Percentiles rank a stretch among this genome's conserved stretches.
These are phyloP conservation scores for Amphipyra tragopoginis DNA, from an alignment of 2,888 invertebrate genomes.

Conservation along the genomic window DNA sequence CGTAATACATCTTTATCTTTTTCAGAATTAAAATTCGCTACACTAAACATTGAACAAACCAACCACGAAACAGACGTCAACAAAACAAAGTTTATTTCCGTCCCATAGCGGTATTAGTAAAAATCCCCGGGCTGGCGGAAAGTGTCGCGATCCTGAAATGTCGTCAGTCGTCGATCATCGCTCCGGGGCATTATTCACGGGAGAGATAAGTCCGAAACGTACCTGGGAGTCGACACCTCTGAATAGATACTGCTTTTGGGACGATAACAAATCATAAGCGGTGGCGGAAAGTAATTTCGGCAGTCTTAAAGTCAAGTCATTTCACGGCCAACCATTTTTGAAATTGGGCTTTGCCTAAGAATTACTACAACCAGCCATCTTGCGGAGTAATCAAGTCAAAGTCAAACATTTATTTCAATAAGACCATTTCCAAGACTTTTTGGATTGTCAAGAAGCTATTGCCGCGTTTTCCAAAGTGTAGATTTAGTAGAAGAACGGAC, in stretches of 20 bases:
- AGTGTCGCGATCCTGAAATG: constrained; percentile 70
- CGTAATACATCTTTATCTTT: background rate
- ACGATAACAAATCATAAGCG: constrained; percentile 1
- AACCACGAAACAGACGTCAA: constrained; percentile 33
- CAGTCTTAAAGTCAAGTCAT: too few species aligned
- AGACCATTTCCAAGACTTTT: too few species aligned
- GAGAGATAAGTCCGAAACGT: constrained; percentile 73
- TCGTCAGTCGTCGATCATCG: constrained; percentile 80
- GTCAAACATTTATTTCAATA: too few species aligned
- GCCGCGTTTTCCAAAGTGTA: too few species aligned
- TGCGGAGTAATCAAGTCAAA: too few species aligned
- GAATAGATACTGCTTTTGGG: constrained; percentile 65
- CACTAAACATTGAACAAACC: background rate
- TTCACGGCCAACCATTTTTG: too few species aligned
- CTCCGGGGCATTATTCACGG: constrained; percentile 77
- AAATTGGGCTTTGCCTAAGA: too few species aligned
- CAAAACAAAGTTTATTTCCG: constrained; percentile 54
- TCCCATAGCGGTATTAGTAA: constrained; percentile 53
- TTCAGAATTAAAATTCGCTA: background rate
- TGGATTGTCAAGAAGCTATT: too few species aligned
- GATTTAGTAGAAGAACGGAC: too few species aligned
- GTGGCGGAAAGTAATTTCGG: background rate
- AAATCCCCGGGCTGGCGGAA: constrained; percentile 58
- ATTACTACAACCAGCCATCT: too few species aligned
- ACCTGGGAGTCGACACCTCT: constrained; percentile 69